These are phyloP conservation scores for Charadrius vociferus DNA, from an alignment of 2,113 vertebrate genomes.

Conservation along the genomic window DNA sequence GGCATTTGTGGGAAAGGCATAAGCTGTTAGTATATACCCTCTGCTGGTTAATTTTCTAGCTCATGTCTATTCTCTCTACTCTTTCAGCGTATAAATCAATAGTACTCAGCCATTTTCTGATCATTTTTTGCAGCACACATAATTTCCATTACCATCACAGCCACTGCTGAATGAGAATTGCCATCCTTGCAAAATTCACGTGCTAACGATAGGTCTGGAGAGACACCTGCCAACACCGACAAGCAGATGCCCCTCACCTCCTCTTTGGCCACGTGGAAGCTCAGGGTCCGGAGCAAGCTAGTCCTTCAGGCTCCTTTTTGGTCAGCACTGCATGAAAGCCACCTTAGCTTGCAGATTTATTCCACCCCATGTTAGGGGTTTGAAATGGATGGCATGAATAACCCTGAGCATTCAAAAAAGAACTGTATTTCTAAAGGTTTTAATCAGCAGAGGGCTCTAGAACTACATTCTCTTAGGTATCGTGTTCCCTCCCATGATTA, in stretches of 20 bases:
- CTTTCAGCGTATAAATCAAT: background rate
- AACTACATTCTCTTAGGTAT: background rate
- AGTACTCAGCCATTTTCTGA: background rate
- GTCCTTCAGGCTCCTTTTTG: background rate
- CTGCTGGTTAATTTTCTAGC: background rate
- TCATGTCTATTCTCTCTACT: background rate
- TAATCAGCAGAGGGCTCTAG: conserved; percentile 29
- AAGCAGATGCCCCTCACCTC: background rate
- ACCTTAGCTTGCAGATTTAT: background rate
- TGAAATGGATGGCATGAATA: background rate
- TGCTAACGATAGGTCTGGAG: fast-evolving
- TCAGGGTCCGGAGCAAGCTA: background rate
- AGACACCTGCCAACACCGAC: background rate
- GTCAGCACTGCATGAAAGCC: background rate
- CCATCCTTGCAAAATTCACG: background rate
- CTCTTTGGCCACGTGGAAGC: background rate
- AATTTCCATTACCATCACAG: too few species aligned
- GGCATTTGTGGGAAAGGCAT: fast-evolving
- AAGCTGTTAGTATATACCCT: background rate
- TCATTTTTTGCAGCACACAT: background rate
- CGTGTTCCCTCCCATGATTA: conserved; percentile 54
- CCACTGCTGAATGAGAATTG: background rate
- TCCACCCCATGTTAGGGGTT: too few species aligned
- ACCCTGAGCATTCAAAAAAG: background rate
- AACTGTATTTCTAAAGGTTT: background rate